Base-by-base conservation (phyloP, 2,888 invertebrate genomes). In the Atrina japonica region DNA sequence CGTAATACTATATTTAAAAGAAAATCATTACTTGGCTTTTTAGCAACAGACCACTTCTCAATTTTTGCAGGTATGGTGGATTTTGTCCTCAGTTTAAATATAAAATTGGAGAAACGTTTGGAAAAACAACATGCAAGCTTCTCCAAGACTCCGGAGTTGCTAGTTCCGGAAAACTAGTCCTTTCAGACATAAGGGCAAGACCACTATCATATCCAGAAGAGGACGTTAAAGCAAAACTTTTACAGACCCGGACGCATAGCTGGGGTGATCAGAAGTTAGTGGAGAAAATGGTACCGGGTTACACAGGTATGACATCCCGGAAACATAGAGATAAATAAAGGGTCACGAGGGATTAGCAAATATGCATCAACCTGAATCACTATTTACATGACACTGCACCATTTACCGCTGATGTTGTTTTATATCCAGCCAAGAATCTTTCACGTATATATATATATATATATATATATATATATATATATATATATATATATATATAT, bases 41-140 rank as follows among this genome's bases (percentile, higher is more conserved):
- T n/a, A n/a, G n/a, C n/a, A n/a, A n/a, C n/a, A n/a, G n/a, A n/a
- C n/a, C n/a, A n/a, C n/a, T n/a, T n/a, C n/a, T n/a, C n/a, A n/a
- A n/a, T n/a, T 45, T 21, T 75, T 77, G n/a, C 72, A 85, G 87
- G 27, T 88, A 88, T 74, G 86, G 86, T 2, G 88, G 88, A 3
- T 88, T 83, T 45, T 88, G 88, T 77, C 87, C 88, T 2, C 87
- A 88, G 68, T 86, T 87, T 75, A 87, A 87, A 71, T 88, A 84
- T 72, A 78, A 83, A 64, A 84, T 85, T n/a, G 88, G 88, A 0
- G 81, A 88, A 53, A 88, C 88, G 2, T 88, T 86, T 63, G 88
- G 88, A 6, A 80, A 77, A 29, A 87, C 86, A 1, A 87, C 88
- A 6, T 78, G 78, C 18, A 73, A 70, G 18, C 77, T 87, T 27